Percentiles rank a stretch among this genome's conserved stretches.
Conservation (phyloP, 2,888 invertebrate genomes). For the Oscheius myriophilus region DNA sequence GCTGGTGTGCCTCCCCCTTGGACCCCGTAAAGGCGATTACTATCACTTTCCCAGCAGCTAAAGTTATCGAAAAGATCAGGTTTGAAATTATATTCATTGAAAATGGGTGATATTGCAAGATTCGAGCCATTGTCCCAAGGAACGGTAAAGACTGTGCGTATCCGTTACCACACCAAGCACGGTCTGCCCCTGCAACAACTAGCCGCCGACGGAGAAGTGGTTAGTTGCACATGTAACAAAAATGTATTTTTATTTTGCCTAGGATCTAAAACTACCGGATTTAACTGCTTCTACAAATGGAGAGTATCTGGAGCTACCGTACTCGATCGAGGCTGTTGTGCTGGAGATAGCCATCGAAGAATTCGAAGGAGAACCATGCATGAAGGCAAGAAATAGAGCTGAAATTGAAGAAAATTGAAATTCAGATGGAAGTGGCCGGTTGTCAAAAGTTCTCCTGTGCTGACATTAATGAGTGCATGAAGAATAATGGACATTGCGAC, state of each 20-base stretch:
- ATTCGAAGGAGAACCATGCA: conserved; percentile 59
- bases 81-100: conserved; percentile 8
- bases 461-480: conserved; percentile 69
- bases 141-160: conserved; percentile 39
- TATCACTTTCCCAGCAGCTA: conserved; percentile 46
- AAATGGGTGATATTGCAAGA: conserved; percentile 15
- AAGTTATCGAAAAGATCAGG: conserved; percentile 50
- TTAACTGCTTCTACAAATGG: conserved; percentile 35
- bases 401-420: neutral
- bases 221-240: neutral
- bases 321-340: conserved; percentile 45
- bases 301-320: conserved; percentile 38
- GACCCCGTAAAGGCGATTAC: conserved; percentile 28
- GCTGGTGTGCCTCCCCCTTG: conserved; percentile 36
- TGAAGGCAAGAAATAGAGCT: conserved; percentile 34
- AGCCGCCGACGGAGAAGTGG: conserved; percentile 24
- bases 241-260: neutral
- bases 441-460: conserved; percentile 50
- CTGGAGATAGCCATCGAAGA: conserved; percentile 51
- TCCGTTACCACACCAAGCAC: conserved; percentile 45
- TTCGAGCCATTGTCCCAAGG: conserved; percentile 53
- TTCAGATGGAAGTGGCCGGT: conserved; percentile 43
- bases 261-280: conserved; percentile 12
- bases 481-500: conserved; percentile 69
- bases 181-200: conserved; percentile 16